Base-by-base conservation (phyloP, 2,888 invertebrate species). In the Agonopterix heracliana region DNA sequence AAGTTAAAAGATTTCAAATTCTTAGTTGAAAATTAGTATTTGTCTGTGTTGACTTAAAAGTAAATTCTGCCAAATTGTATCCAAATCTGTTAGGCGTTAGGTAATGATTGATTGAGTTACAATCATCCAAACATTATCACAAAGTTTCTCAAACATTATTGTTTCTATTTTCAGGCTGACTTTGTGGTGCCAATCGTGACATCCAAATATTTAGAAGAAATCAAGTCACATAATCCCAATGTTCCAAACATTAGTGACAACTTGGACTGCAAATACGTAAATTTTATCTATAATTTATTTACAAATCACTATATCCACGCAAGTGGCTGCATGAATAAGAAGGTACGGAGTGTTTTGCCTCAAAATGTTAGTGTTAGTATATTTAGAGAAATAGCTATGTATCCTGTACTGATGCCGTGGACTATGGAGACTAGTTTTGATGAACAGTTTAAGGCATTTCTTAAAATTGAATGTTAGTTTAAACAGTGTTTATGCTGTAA, bases 121-220 rank as follows among this genome's bases (percentile, higher is more conserved):
- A n/a, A n/a, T n/a, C n/a, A n/a, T n/a, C n/a, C 26, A 26, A 26
- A 7, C 38, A 9, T n/a, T 10, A 10, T 38, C 10, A n/a, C 9
- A n/a, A 38, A 38, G 1, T 3, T n/a, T n/a, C 38, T 38, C n/a
- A n/a, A 38, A 38, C 1, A 10, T 38, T 38, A 1, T 38, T n/a
- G n/a, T n/a, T 38, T 38, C 9, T 3, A 52, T 51, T 76, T 78
- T 52, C 78, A 91, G 90, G 90, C 90, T 49, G 79, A 89, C 58
- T 90, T 85, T 58, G 75, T 91, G 54, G 81, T 91, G 52, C 91
- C 91, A 7, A 89, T 91, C 47, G 72, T 91, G 55, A 90, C 90
- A 41, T 67, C 78, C 48, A 89, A 81, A 11, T 91, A 91, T 54
- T 63, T 90, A 34, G 74, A 83, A 50, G 79, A 75, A 66, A 88